Evolutionary conservation across 2,888 invertebrate genomes (phyloP).

Genomic region (Brachycybe producta): DNA sequence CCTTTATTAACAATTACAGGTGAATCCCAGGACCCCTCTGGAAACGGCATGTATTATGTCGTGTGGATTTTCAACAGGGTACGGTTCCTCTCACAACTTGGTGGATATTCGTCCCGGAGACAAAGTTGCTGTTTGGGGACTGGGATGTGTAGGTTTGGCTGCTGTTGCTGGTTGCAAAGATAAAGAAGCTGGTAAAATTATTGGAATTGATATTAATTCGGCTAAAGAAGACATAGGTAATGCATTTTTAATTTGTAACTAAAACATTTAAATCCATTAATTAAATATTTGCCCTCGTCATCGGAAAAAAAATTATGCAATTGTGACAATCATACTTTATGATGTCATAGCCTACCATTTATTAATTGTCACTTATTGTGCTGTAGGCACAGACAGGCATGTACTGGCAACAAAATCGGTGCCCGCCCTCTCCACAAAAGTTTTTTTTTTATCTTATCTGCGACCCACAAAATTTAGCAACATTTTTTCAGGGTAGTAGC

Average conservation of each 20-base stretch:
- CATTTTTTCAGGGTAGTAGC: too few species aligned
- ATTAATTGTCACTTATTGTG: not conserved
- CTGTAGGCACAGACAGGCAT: too few species aligned
- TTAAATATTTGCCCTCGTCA: too few species aligned
- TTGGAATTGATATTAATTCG: slow-evolving; percentile 5
- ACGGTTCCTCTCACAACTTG: slow-evolving; percentile 2
- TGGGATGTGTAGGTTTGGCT: slow-evolving; percentile 6
- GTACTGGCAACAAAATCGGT: too few species aligned
- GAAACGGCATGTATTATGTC: slow-evolving; percentile 2
- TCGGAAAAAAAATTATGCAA: too few species aligned
- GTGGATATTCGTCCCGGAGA: slow-evolving; percentile 6
- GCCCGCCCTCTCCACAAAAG: too few species aligned
- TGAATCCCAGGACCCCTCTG: not conserved
- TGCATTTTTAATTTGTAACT: not conserved
- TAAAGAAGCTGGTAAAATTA: slow-evolving; percentile 3
- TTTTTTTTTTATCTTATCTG: too few species aligned
- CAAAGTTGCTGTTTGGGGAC: slow-evolving; percentile 5
- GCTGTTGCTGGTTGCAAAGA: slow-evolving; percentile 7
- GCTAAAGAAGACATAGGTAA: slow-evolving; percentile 1
- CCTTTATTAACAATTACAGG: not conserved
- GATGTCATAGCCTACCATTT: too few species aligned
- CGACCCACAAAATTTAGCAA: too few species aligned
- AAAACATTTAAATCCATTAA: not conserved
- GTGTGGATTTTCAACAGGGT: slow-evolving; percentile 6
- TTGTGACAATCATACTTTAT: too few species aligned